These are phyloP conservation scores for Drosophila oshimai DNA, from an alignment of 1,140 invertebrate genomes.

Conservation along the genomic window DNA sequence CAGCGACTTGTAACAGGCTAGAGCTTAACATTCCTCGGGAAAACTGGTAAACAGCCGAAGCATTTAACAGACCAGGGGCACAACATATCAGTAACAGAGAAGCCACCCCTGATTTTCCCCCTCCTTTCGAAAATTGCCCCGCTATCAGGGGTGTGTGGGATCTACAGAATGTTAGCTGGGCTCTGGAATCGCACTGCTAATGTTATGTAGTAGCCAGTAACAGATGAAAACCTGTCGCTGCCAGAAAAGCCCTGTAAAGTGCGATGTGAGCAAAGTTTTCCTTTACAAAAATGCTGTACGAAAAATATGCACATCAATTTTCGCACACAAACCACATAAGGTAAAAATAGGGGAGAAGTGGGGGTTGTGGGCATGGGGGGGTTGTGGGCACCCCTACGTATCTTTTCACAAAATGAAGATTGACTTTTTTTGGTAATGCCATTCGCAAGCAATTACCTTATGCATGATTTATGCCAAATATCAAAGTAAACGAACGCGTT, in stretches of 20 bases:
- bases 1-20: background rate
- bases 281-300: background rate
- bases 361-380: too few species aligned
- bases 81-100: conserved; percentile 10
- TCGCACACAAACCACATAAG: too few species aligned
- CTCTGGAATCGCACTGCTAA: background rate
- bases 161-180: conserved; percentile 21
- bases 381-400: too few species aligned
- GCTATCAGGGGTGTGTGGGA: conserved; percentile 11
- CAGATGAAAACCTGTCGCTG: background rate
- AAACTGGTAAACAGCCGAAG: background rate
- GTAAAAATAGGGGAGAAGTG: too few species aligned
- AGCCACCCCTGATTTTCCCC: conserved; percentile 40
- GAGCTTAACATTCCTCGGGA: background rate
- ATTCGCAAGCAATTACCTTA: too few species aligned
- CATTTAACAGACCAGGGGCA: background rate
- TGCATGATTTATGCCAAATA: too few species aligned
- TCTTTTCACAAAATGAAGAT: too few species aligned
- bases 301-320: too few species aligned
- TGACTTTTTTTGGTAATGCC: too few species aligned
- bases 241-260: background rate
- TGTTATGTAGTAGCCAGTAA: background rate
- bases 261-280: background rate
- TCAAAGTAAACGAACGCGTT: too few species aligned
- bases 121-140: conserved; percentile 62